These are phyloP conservation scores for Mobula birostris DNA, from an alignment of 2,113 vertebrate genomes.

Conservation along the genomic window DNA sequence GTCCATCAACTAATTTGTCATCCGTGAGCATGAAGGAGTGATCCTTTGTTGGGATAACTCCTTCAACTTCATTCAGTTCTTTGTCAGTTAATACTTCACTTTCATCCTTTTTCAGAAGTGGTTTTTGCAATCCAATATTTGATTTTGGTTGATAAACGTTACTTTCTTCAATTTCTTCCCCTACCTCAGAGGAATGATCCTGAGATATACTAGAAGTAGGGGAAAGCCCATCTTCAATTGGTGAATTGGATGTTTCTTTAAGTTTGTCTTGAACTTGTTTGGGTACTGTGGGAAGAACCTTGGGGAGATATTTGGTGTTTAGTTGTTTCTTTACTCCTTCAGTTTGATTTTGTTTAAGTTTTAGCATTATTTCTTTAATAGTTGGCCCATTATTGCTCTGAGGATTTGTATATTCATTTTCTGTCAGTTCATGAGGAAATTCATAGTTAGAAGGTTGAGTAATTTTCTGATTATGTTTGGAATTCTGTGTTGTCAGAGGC, in stretches of 20 bases:
- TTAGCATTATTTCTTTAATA: conserved; percentile 40
- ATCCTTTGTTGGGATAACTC: not conserved
- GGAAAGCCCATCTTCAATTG: not conserved
- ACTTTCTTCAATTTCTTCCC: conserved; percentile 39
- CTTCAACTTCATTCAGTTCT: not conserved
- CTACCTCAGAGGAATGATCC: not conserved
- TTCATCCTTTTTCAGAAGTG: conserved; percentile 41
- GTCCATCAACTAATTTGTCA: not conserved
- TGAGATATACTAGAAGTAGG: conserved; percentile 45
- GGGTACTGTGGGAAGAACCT: conserved; percentile 50
- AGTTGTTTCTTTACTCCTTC: conserved; percentile 43
- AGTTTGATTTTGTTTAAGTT: conserved; percentile 24
- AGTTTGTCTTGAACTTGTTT: conserved; percentile 40
- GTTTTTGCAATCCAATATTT: conserved; percentile 44
- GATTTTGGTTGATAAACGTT: conserved; percentile 42
- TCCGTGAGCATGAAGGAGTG: not conserved
- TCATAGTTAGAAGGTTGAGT: conserved; percentile 38
- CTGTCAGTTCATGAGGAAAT: conserved; percentile 44
- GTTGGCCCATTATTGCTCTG: conserved; percentile 27
- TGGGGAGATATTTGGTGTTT: conserved; percentile 48
- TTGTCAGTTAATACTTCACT: conserved; percentile 38
- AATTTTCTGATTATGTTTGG: not conserved
- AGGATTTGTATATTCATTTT: conserved; percentile 44
- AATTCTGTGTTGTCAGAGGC: not conserved
- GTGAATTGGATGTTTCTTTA: conserved; percentile 27